Percentiles rank a stretch among this genome's conserved stretches.
phyloP scores from a whole-genome alignment of 2,113 vertebrate species.

The Craseonycteris thonglongyai region DNA sequence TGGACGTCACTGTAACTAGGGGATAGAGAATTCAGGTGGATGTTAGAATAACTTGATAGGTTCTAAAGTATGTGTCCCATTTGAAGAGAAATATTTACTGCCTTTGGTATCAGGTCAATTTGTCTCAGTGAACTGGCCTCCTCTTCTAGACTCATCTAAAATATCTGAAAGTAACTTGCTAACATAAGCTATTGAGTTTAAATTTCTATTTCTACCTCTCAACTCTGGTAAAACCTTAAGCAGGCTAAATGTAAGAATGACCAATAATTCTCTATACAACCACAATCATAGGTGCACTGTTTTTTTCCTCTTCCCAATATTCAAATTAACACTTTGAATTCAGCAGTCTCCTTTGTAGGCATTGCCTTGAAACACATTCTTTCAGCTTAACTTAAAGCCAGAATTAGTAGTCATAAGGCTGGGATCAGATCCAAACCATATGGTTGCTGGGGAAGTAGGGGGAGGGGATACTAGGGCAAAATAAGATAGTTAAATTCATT shows the following conservation, averaged over 20 bases:
- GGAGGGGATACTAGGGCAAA: background rate
- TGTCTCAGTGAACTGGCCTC: background rate
- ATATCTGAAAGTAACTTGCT: background rate
- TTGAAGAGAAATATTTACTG: background rate
- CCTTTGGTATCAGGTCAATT: background rate
- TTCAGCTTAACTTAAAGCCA: background rate
- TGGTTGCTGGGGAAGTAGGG: background rate
- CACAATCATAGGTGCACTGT: background rate
- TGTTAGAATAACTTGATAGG: background rate
- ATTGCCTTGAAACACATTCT: background rate
- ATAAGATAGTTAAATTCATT: conserved; percentile 16
- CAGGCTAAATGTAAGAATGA: background rate
- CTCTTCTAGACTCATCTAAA: background rate
- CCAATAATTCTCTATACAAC: background rate
- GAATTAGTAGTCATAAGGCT: conserved; percentile 39
- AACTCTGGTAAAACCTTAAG: conserved; percentile 10
- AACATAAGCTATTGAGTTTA: background rate
- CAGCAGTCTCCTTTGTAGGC: background rate
- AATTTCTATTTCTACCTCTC: conserved; percentile 18
- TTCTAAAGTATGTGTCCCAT: background rate
- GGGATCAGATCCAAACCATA: conserved; percentile 24
- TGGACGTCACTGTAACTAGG: background rate
- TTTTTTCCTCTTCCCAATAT: background rate
- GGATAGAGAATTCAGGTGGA: background rate
- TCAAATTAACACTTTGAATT: background rate